Base-by-base conservation (phyloP, 2,888 invertebrate species). In the Aquatica leii region DNA sequence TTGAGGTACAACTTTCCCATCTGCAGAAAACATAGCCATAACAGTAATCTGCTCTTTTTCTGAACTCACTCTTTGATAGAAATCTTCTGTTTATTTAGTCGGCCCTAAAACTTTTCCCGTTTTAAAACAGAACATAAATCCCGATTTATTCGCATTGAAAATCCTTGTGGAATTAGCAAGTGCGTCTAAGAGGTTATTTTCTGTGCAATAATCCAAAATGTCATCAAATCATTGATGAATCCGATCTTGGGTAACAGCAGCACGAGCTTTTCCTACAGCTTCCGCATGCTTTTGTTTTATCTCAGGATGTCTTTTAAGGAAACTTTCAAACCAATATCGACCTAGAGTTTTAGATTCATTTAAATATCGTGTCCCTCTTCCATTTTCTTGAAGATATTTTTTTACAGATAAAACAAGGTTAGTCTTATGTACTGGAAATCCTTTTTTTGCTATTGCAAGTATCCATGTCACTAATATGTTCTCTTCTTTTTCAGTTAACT, bases 251-350 rank as follows among this genome's bases (percentile, higher is more conserved):
- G 57, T 61, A 21, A 65, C 56, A 20, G 60, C 65, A 48, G 58
- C 65, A 18, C 62, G 54, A 48, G 62, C 55, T 18, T 66, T 66
- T 17, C 62, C 55, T n/a, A 62, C 43, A 40, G 59, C 40, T 41
- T 62, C 55, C n/a, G 62, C 62, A 55, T 62, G 31, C 41, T 59
- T 31, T 54, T 62, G 15, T 24, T 55, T 55, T 24, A 55, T 43
- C 1, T 24, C 11, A 15, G 52, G 43, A 31, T 51, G 58, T 4
- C 48, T n/a, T 46, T 62, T 58, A 6, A 62, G 31, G 46, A 54
- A 64, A 21, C 49, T 17, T 5, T n/a, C 24, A 49, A 20, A 49
- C 49, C 49, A 49, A 4, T 20, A 12, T 31, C 46, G 18, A 20
- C 49, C 56, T 12, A 35, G 49, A 6, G 49, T 58, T 37, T 18